Conservation (phyloP, 64 coral and sea anemone species). For the Orbicella faveolata region DNA sequence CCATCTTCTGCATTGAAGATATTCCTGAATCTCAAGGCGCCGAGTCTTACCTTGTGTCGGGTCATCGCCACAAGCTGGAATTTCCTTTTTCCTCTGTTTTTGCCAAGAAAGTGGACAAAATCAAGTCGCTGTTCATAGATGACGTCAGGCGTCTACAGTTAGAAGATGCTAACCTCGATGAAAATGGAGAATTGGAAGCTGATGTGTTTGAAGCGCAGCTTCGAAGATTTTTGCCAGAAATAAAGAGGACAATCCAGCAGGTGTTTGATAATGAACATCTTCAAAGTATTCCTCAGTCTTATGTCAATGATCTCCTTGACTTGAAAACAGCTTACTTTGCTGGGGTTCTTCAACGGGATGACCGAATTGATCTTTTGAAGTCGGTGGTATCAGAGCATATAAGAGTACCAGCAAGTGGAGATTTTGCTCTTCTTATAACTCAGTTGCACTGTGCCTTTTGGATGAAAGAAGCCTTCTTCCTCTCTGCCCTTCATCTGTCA, state of each 20-base stretch:
- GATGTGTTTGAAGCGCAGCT: conserved; percentile 10
- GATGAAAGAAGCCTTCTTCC: conserved; percentile 46
- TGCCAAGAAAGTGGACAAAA: conserved; percentile 31
- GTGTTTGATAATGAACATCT: conserved; percentile 45
- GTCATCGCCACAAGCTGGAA: background rate
- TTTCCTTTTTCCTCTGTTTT: conserved; percentile 37
- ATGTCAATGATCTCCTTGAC: conserved; percentile 75
- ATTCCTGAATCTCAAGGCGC: conserved; percentile 65
- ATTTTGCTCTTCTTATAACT: conserved; percentile 26
- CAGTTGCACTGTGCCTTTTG: conserved; percentile 61
- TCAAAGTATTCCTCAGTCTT: conserved; percentile 16
- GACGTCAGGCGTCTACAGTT: conserved; percentile 13
- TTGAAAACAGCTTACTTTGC: conserved; percentile 39
- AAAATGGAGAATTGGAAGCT: background rate
- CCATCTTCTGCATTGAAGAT: conserved; percentile 55
- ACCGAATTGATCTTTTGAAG: conserved; percentile 53
- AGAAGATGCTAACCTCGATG: conserved; percentile 22
- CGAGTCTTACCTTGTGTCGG: conserved; percentile 36
- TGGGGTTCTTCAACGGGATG: conserved; percentile 19
- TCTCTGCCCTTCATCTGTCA: conserved; percentile 45
- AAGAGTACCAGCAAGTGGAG: conserved; percentile 16
- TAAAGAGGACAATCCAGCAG: conserved; percentile 15
- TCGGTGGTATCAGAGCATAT: conserved; percentile 54
- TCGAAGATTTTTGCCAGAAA: conserved; percentile 22
- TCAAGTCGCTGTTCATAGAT: background rate